Evolutionary conservation across 2,113 vertebrate genomes (phyloP), one percentile per base, ranked within the genome.

Genomic region (Haliaeetus leucogaster): DNA sequence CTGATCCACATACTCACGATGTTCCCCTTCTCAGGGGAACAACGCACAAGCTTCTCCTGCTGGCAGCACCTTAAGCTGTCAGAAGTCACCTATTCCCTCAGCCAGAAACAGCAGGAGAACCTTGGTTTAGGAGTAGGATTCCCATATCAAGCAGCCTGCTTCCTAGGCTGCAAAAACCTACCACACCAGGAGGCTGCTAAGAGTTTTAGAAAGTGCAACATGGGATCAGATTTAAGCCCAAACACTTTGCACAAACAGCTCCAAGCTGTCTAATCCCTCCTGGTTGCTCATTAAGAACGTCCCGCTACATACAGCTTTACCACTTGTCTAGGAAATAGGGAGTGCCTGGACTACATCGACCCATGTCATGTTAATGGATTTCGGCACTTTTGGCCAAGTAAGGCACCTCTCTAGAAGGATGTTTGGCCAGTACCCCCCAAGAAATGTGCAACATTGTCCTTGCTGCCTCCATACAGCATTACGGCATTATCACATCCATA

Each of bases 401-500:
- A 66, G 19, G 20, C 22, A 7, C 34, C 11, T 25, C 27, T 89
- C 22, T 19, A 21, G n/a, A 62, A 62, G 48, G 38, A 55, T 29
- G 10, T 32, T 83, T 19, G 2, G 27, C 47, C 68, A 48, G 29
- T 29, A 20, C 3, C 0, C 22, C 13, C 11, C 48, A 61, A 25
- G 53, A 80, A 80, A 67, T 2, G 0, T 18, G 10, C 17, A 38
- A 0, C 1, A 1, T 56, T 70, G 50, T 42, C 38, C 53, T 50
- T 3, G 3, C 25, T 79, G 56, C 16, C 34, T 63, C 59, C 42
- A 19, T 10, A 8, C 8, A 2, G 32, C 4, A 3, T 40, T 58
- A 20, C 0, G 1, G 36, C 13, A 11, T 40, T 25, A 83, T 29
- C n/a, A 13, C 32, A 36, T 62, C 4, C 2, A 0, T 43, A 13